Evolutionary conservation across 2,888 invertebrate species (phyloP), one percentile per base, ranked within the genome.

Genomic region (Taphrorychus bicolor): DNA sequence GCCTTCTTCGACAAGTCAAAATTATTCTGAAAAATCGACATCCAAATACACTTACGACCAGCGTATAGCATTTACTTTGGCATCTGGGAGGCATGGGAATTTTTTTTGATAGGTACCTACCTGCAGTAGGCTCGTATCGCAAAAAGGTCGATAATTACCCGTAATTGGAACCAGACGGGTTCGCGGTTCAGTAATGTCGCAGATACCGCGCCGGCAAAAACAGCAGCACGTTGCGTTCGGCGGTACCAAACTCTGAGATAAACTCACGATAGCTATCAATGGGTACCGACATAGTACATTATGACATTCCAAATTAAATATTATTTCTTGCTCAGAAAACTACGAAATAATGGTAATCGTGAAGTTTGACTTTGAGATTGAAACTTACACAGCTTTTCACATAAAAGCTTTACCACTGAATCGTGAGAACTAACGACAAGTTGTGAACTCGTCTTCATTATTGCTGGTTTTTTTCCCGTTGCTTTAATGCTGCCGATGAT

Each of bases 141-240:
- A 61, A 61, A 61, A 61, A 54, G 18, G 22, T 24, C 53, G 61
- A 54, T 61, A 61, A 61, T 61, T 61, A 54, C 54, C 45, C 17
- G 61, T 61, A 61, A 61, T 61, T 61, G 54, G 53, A 19, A 61
- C 53, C 42, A 61, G 54, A 19, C 61, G 32, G 32, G 54, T 54
- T 42, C n/a, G 54, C 23, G 48, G 17, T 14, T 18, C 51, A 18
- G n/a, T 16, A 17, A 14, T n/a, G 51, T 32, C 51, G 32, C 32
- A 11, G 53, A 53, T 40, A 40, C 14, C 23, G 54, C 42, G 53
- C 18, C 14, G 40, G 32, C 59, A 19, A 32, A 51, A 60, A 14
- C 48, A 60, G 32, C 9, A 32, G 11, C 32, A 32, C 1, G 3
- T 32, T 11, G 32, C 32, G 3, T 7, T 32, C 3, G 32, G 32